Evolutionary conservation across 2,888 invertebrate genomes (phyloP).

Genomic region (Epistrophe eligans): DNA sequence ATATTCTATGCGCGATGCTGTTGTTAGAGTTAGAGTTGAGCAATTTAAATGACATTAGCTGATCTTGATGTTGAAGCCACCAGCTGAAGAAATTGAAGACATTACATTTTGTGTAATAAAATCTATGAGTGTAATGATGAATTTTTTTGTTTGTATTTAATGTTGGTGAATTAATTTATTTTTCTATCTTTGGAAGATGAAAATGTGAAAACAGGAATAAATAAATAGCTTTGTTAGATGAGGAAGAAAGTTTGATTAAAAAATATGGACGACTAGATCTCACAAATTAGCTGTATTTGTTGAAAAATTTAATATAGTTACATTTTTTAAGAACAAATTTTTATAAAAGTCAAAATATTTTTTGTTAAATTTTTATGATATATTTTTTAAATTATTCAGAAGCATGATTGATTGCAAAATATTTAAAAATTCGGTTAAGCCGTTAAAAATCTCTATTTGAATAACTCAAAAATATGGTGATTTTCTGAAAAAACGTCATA

Average conservation of each 20-base stretch:
- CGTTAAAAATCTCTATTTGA: too few species aligned
- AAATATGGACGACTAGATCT: too few species aligned
- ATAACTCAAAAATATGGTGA: too few species aligned
- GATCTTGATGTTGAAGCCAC: conserved; percentile 52
- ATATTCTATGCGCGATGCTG: conserved; percentile 33
- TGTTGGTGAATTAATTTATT: conserved; percentile 21
- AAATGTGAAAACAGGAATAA: not conserved
- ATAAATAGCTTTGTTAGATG: not conserved
- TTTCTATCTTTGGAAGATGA: not conserved
- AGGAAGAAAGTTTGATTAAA: not conserved
- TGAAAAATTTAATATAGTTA: too few species aligned
- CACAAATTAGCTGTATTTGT: too few species aligned
- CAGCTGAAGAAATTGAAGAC: not conserved
- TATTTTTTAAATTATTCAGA: too few species aligned
- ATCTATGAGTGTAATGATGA: not conserved
- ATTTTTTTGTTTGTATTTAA: not conserved
- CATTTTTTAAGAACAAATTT: too few species aligned
- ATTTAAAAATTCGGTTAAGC: too few species aligned
- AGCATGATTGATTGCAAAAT: too few species aligned
- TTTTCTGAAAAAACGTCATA: too few species aligned
- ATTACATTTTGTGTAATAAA: conserved; percentile 27
- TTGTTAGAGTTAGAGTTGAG: conserved; percentile 22
- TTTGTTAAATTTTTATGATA: too few species aligned
- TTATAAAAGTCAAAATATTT: too few species aligned
- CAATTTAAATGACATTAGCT: conserved; percentile 75